These are phyloP conservation scores for Chromis chromis DNA, from an alignment of 2,797 vertebrate species.

Conservation along the genomic window DNA sequence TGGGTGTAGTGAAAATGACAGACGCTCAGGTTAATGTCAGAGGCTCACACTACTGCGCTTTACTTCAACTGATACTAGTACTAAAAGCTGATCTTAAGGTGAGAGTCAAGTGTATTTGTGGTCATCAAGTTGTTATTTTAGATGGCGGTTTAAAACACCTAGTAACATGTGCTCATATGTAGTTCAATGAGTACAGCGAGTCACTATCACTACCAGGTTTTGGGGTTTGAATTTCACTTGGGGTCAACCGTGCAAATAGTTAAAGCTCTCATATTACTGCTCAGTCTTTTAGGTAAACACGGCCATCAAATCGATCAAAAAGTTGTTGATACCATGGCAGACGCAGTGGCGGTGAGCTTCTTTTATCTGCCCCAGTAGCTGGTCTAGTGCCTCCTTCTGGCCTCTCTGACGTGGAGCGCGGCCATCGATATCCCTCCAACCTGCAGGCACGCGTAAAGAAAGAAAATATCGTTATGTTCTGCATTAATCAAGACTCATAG, in stretches of 20 bases:
- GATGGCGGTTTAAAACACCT: constrained; percentile 13
- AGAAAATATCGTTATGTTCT: background rate
- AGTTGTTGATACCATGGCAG: constrained; percentile 87
- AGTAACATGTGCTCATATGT: constrained; percentile 12
- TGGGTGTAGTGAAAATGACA: constrained; percentile 28
- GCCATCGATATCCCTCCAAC: constrained; percentile 90
- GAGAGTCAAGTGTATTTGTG: constrained; percentile 39
- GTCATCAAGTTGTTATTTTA: constrained; percentile 37
- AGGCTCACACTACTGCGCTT: constrained; percentile 15
- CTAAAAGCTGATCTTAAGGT: constrained; percentile 24
- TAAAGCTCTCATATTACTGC: constrained; percentile 37
- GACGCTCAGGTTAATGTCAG: constrained; percentile 49
- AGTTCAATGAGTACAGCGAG: constrained; percentile 26
- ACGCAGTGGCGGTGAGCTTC: constrained; percentile 89
- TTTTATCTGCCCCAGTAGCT: constrained; percentile 89
- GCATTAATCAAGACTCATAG: background rate
- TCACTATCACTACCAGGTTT: constrained; percentile 14
- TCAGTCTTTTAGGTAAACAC: constrained; percentile 20
- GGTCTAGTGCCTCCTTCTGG: constrained; percentile 89
- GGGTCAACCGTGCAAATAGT: constrained; percentile 22
- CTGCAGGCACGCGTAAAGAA: constrained; percentile 68
- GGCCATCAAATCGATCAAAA: constrained; percentile 30
- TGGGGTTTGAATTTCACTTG: constrained; percentile 23
- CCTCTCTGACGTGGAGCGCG: constrained; percentile 84
- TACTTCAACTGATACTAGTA: constrained; percentile 4